These are phyloP conservation scores for Petrocephalus microphthalmus DNA, from an alignment of 2,113 vertebrate species.

Conservation along the genomic window DNA sequence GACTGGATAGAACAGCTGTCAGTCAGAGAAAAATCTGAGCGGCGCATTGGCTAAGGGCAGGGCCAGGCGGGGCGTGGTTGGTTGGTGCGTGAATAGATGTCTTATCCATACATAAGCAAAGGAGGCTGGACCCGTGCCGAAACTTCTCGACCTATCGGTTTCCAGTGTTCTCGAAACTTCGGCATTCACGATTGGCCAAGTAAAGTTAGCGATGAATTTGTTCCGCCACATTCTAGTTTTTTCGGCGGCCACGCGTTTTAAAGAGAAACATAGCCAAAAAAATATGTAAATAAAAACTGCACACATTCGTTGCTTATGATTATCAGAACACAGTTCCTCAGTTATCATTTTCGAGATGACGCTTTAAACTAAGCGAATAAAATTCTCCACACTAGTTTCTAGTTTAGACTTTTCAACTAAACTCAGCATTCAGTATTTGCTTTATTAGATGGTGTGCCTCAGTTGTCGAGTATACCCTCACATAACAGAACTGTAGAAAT, in stretches of 20 bases:
- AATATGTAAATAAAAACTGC: not conserved
- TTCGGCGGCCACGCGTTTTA: not conserved
- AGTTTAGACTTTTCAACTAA: not conserved
- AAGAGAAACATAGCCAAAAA: not conserved
- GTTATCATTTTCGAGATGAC: not conserved
- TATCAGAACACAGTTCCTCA: not conserved
- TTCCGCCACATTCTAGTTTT: not conserved
- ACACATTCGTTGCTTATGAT: not conserved
- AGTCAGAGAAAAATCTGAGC: not conserved
- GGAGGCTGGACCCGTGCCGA: not conserved
- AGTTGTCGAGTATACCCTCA: not conserved
- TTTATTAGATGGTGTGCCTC: not conserved
- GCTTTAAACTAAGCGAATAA: not conserved
- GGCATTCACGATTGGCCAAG: not conserved
- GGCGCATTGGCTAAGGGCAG: not conserved
- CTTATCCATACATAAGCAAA: not conserved
- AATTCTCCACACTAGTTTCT: not conserved
- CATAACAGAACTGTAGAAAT: not conserved
- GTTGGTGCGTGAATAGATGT: not conserved
- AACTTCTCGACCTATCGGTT: conserved; percentile 25
- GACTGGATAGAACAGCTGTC: not conserved
- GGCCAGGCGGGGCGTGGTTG: not conserved
- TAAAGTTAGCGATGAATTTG: not conserved
- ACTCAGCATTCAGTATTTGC: not conserved
- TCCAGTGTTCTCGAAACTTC: conserved; percentile 25